phyloP scores from a whole-genome alignment of 1,140 invertebrate genomes.

The Musca vetustissima region DNA sequence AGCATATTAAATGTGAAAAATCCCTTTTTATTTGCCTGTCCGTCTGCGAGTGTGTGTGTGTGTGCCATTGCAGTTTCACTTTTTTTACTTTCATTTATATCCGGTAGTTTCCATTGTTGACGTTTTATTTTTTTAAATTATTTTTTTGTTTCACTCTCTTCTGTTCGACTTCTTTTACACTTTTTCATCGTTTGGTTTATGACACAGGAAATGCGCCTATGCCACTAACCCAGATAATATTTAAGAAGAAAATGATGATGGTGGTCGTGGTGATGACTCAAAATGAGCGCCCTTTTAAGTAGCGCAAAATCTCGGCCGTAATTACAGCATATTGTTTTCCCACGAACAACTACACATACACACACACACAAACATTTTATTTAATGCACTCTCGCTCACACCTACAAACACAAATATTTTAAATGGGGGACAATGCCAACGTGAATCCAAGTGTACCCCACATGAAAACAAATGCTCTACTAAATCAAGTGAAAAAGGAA shows the following conservation, averaged over 20 bases:
- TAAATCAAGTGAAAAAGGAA: no score
- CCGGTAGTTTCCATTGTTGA: background rate
- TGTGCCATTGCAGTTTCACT: background rate
- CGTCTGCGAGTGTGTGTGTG: no score
- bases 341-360: background rate
- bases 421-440: no score
- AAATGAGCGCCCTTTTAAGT: conserved; percentile 15
- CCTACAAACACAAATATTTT: no score
- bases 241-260: background rate
- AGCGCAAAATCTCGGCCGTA: conserved; percentile 6
- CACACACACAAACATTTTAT: no score
- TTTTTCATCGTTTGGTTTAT: no score
- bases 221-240: conserved; percentile 7
- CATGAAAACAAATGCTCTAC: no score
- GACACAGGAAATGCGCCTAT: conserved; percentile 18
- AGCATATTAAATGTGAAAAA: conserved; percentile 8
- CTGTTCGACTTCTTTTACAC: no score
- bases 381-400: no score
- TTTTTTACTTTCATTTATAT: conserved; percentile 11
- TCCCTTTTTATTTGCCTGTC: background rate
- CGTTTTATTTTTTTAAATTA: background rate
- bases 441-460: no score
- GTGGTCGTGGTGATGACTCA: background rate
- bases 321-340: conserved; percentile 18
- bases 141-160: no score